Base-by-base conservation (phyloP, 64 coral and sea anemone species). In the Montipora efflorescens region DNA sequence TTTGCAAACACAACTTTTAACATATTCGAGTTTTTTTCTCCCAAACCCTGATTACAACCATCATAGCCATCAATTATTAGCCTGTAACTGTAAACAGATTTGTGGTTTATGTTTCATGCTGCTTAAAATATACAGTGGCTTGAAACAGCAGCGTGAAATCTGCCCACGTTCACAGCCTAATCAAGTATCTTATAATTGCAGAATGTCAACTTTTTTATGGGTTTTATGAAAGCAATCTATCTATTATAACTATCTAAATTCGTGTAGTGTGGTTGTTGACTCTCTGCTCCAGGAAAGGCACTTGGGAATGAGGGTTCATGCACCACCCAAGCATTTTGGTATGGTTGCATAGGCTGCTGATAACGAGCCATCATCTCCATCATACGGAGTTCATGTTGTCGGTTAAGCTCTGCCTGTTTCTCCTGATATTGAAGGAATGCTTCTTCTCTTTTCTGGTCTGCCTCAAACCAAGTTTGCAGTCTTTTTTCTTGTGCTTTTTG, bases 171-270 rank as follows among this genome's bases (percentile, higher is more conserved):
- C 1, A 45, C 55, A 45, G 57, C 19, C 55, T 61, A 62, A 82
- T 44, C n/a, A 80, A 82, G 55, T 22, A 61, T 66, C 62, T 66
- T 14, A 64, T 25, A 82, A 25, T 59, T 64, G 79, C n/a, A 8
- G 78, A 64, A 62, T 61, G 1, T 0, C 79, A 62, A 8, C 79
- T 64, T 1, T 82, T 62, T 5, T 14, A 64, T 25, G 79, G 79
- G 55, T 90, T 79, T 49, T 66, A 8, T 79, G 77, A 59, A 87
- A 22, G 48, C 14, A 89, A 47, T 79, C 80, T 90, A 82, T 23
- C 55, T 5, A 90, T 95, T 90, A 68, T 49, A 90, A 90, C 72
- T 49, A 95, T 95, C 87, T 90, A 95, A 86, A 90, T 95, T 90
- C 75, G 87, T 95, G 83, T 93, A 93, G 79, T 90, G 79, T 83